Percentiles rank a stretch among this genome's conserved stretches.
These are phyloP conservation scores for Cryptoprocta ferox DNA, from an alignment of 2,797 vertebrate genomes.

Conservation along the genomic window DNA sequence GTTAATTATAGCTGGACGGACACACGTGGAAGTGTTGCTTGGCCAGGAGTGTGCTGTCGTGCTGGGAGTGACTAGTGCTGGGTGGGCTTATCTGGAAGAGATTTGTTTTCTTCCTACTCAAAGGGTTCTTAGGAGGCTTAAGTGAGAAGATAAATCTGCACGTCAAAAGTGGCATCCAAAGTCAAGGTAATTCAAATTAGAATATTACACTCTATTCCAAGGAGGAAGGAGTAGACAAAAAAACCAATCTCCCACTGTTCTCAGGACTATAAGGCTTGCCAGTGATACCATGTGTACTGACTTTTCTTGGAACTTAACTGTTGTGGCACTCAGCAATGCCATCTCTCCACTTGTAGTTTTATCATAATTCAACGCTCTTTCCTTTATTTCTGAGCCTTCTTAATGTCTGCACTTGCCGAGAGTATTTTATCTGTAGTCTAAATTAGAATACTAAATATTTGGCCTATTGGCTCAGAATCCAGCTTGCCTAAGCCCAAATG, in stretches of 20 bases:
- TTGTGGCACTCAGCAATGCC: neutral
- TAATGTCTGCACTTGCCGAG: slow-evolving; percentile 10
- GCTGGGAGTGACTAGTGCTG: neutral
- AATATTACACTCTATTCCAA: neutral
- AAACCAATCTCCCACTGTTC: neutral
- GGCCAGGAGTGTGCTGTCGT: neutral
- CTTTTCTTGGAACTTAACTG: slow-evolving; percentile 27
- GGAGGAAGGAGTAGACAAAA: neutral
- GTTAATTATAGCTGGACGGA: neutral
- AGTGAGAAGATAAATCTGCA: neutral
- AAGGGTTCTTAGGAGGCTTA: neutral
- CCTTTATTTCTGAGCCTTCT: neutral
- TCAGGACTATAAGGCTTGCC: neutral
- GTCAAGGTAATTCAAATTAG: neutral
- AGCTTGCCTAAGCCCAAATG: slow-evolving; percentile 43
- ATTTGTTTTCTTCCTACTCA: slow-evolving; percentile 18
- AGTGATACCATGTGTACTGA: neutral
- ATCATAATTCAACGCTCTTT: neutral
- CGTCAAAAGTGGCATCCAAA: neutral
- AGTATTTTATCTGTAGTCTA: slow-evolving; percentile 62
- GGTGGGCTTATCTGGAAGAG: neutral
- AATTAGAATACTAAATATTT: slow-evolving; percentile 72
- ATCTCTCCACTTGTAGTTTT: slow-evolving; percentile 41
- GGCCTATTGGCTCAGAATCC: slow-evolving; percentile 41
- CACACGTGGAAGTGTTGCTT: neutral